Percentiles rank a stretch among this genome's conserved stretches.
Conservation (phyloP, 2,797 vertebrate genomes). For the Jordanella pulchra region DNA sequence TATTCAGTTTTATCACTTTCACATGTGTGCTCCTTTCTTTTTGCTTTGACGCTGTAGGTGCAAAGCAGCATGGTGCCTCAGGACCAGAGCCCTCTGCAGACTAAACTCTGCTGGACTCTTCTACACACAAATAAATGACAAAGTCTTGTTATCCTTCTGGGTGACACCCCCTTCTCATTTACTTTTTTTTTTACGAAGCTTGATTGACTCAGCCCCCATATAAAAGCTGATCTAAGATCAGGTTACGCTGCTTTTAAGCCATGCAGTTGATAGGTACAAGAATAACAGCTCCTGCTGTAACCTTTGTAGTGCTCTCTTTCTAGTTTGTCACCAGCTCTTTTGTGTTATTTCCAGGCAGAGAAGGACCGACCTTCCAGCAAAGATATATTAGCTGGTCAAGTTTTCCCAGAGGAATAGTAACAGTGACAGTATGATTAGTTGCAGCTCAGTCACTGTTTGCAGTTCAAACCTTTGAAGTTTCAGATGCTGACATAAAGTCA, state of each 20-base stretch:
- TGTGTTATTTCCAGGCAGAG: conserved; percentile 31
- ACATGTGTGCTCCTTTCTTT: conserved; percentile 51
- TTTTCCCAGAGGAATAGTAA: conserved; percentile 48
- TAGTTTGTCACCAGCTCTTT: conserved; percentile 28
- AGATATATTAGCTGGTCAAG: conserved; percentile 37
- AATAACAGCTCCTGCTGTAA: conserved; percentile 44
- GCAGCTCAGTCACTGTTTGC: conserved; percentile 67
- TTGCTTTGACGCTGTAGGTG: conserved; percentile 55
- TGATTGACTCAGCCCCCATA: conserved; percentile 40
- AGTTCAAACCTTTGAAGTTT: conserved; percentile 66
- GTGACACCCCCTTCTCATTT: conserved; percentile 22
- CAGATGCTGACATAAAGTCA: conserved; percentile 49
- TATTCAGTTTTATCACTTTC: conserved; percentile 60
- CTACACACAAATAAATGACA: conserved; percentile 47
- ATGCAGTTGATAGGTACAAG: conserved; percentile 24
- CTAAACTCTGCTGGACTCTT: conserved; percentile 48
- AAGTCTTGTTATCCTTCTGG: conserved; percentile 48
- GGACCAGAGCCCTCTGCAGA: conserved; percentile 41
- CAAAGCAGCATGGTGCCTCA: conserved; percentile 51
- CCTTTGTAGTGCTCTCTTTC: conserved; percentile 14
- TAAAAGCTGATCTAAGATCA: conserved; percentile 47
- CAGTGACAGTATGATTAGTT: conserved; percentile 67
- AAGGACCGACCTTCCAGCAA: conserved; percentile 40
- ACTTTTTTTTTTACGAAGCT: background rate
- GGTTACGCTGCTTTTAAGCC: conserved; percentile 31